Evolutionary conservation across 2,113 vertebrate species (phyloP).

Genomic region (Raphicerus campestris): DNA sequence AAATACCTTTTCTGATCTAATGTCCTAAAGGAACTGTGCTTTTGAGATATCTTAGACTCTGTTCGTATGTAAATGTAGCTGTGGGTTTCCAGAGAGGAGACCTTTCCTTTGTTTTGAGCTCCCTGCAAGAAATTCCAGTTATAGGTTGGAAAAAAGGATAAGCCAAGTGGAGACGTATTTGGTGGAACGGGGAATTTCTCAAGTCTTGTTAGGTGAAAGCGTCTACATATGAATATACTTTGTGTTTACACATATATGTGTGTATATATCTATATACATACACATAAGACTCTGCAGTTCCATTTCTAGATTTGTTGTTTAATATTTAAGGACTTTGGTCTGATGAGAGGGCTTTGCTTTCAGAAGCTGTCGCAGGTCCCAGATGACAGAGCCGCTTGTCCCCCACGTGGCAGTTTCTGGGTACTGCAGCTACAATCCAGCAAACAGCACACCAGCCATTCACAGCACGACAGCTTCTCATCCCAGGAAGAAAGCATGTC

Average conservation of each 20-base stretch:
- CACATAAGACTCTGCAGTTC: not conserved
- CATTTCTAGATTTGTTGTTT: not conserved
- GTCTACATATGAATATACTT: not conserved
- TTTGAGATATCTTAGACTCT: not conserved
- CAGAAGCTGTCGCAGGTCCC: not conserved
- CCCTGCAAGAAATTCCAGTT: not conserved
- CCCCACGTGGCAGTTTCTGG: conserved; percentile 40
- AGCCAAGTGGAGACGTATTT: not conserved
- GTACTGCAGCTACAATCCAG: conserved; percentile 12
- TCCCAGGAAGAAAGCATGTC: not conserved
- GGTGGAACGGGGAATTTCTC: not conserved
- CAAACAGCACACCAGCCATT: accelerated
- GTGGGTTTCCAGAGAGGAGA: not conserved
- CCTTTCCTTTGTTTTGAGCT: not conserved
- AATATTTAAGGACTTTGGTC: not conserved
- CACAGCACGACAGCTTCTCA: accelerated
- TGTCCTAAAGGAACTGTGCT: not conserved
- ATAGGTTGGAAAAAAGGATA: not conserved
- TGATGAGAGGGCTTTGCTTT: not conserved
- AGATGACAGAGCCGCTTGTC: not conserved
- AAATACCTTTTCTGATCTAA: not conserved
- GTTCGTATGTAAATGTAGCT: not conserved
- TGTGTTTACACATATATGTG: not conserved
- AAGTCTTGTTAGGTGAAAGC: not conserved
- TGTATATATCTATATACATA: not conserved